Conservation (phyloP, 2,113 vertebrate genomes). For the Poeciliopsis retropinna region DNA sequence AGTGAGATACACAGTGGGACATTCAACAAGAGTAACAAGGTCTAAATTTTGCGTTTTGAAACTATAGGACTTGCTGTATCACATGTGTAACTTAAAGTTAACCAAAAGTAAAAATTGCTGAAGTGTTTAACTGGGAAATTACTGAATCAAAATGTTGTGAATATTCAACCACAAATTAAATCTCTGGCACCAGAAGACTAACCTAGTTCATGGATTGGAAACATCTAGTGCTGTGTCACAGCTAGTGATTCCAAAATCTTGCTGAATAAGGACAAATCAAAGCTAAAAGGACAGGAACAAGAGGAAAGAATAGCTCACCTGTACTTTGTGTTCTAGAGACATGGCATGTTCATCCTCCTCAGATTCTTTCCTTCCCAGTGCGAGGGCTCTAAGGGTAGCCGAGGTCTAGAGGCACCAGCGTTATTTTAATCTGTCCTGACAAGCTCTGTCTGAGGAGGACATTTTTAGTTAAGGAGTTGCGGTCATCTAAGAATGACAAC, state of each 20-base stretch:
- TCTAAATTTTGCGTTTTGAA: neutral
- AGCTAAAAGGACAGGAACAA: neutral
- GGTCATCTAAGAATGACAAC: conserved; percentile 17
- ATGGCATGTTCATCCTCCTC: conserved; percentile 24
- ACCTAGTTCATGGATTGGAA: neutral
- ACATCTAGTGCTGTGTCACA: neutral
- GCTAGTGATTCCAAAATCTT: conserved; percentile 15
- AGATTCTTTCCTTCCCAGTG: conserved; percentile 25
- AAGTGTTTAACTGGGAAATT: neutral
- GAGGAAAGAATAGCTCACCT: conserved; percentile 27
- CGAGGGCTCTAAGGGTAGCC: conserved; percentile 29
- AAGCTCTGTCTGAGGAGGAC: conserved; percentile 26
- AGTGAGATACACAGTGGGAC: neutral
- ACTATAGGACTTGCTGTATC: neutral
- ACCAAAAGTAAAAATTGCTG: neutral
- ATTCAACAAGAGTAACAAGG: neutral
- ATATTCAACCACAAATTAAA: neutral
- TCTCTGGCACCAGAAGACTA: neutral
- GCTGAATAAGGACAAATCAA: neutral
- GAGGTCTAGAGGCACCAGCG: conserved; percentile 19
- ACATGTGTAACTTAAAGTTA: neutral
- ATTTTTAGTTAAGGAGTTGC: conserved; percentile 33
- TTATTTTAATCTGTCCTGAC: conserved; percentile 51
- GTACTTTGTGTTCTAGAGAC: conserved; percentile 9
- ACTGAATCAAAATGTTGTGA: neutral